phyloP scores from a whole-genome alignment of 2,113 vertebrate genomes.

The Hydrochoerus hydrochaeris region DNA sequence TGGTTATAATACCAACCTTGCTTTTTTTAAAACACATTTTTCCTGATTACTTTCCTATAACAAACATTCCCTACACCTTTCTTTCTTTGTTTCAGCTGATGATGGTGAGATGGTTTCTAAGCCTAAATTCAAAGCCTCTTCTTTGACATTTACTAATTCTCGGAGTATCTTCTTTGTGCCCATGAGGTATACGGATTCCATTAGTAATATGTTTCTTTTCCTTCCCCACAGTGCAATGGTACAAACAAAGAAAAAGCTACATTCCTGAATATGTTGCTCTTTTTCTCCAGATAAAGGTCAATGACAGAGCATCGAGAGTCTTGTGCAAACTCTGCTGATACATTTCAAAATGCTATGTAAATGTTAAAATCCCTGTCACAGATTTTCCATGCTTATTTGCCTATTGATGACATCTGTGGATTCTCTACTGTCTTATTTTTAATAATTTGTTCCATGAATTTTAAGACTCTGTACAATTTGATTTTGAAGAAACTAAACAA shows the following conservation, averaged over 20 bases:
- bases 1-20: no score
- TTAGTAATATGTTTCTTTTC: not conserved
- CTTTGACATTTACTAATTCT: not conserved
- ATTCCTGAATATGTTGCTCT: not conserved
- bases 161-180: not conserved
- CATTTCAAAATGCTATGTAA: conserved; percentile 48
- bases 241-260: not conserved
- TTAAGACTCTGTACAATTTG: conserved; percentile 29
- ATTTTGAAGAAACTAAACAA: conserved; percentile 12
- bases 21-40: not conserved
- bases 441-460: conserved; percentile 19
- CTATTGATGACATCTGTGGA: conserved; percentile 16
- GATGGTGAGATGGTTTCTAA: not conserved
- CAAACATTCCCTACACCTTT: not conserved
- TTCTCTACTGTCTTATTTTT: conserved; percentile 3
- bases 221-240: not conserved
- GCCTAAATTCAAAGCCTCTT: not conserved
- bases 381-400: not conserved
- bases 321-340: conserved; percentile 33
- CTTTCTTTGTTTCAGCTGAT: not conserved
- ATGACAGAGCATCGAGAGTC: not conserved
- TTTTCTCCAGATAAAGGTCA: not conserved
- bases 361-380: conserved; percentile 16
- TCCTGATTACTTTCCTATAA: not conserved
- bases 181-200: not conserved